These are phyloP conservation scores for Xiphophorus birchmanni DNA, from an alignment of 2,797 vertebrate genomes.

Conservation along the genomic window DNA sequence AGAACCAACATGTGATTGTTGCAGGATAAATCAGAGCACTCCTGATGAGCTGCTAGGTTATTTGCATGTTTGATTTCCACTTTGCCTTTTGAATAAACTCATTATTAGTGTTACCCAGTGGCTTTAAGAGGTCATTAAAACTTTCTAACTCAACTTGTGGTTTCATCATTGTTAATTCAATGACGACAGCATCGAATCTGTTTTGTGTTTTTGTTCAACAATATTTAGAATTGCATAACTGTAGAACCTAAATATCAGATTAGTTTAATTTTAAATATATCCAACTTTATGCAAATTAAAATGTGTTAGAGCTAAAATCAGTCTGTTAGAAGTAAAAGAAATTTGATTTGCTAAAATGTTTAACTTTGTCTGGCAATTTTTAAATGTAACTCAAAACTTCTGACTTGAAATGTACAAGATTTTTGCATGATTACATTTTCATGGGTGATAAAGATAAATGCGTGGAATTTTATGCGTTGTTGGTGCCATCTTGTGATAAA, in stretches of 20 bases:
- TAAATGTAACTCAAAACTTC: neutral
- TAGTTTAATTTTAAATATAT: neutral
- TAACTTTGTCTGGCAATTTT: neutral
- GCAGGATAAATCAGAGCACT: neutral
- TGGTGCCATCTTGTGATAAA: conserved; percentile 6
- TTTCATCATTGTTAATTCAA: neutral
- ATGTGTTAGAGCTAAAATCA: neutral
- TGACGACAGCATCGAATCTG: neutral
- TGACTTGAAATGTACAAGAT: neutral
- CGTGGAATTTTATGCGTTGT: neutral
- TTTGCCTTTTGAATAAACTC: conserved; percentile 5
- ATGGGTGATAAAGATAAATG: neutral
- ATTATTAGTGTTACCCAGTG: neutral
- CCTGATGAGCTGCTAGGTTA: conserved; percentile 8
- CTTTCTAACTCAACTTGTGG: neutral
- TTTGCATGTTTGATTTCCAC: conserved; percentile 7
- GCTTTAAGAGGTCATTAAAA: conserved; percentile 3
- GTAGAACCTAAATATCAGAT: neutral
- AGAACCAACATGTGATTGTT: conserved; percentile 4
- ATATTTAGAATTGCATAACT: neutral
- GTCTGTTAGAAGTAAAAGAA: neutral
- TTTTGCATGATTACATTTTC: neutral
- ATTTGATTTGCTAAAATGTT: neutral
- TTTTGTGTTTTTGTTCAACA: neutral
- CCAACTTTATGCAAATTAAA: neutral